Conservation (phyloP, 2,888 invertebrate species). For the Diaphora mendica region DNA sequence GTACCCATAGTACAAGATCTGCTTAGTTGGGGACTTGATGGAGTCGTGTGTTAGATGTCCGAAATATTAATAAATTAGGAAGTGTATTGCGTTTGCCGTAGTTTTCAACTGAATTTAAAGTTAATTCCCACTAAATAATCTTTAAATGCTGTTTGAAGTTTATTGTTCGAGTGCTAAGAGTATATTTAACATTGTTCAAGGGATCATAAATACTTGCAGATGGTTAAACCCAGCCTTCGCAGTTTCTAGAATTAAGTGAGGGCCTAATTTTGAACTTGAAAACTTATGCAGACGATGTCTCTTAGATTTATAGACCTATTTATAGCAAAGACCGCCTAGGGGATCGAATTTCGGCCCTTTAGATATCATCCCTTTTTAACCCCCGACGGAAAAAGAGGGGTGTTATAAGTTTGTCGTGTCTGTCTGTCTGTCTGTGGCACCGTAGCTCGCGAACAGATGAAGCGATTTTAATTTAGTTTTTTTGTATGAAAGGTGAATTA, state of each 20-base stretch:
- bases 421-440: too few relatives aligned
- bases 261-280: neutral
- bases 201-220: constrained; percentile 14
- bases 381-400: too few relatives aligned
- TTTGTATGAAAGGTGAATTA: too few relatives aligned
- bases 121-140: constrained; percentile 29
- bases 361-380: too few relatives aligned
- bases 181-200: constrained; percentile 26
- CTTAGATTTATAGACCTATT: neutral
- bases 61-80: too few relatives aligned
- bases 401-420: too few relatives aligned
- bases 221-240: constrained; percentile 5
- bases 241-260: neutral
- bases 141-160: constrained; percentile 23
- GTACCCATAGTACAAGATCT: too few relatives aligned
- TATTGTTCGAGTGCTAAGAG: constrained; percentile 28
- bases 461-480: too few relatives aligned
- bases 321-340: neutral
- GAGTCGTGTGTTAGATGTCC: too few relatives aligned
- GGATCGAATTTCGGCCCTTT: neutral
- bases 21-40: too few relatives aligned
- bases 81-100: neutral
- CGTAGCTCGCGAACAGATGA: too few relatives aligned
- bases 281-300: neutral
- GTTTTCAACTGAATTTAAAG: constrained; percentile 4